Percentiles rank a stretch among this genome's conserved stretches.
These are phyloP conservation scores for Hipparchia semele DNA, from an alignment of 2,888 invertebrate species.

Conservation along the genomic window DNA sequence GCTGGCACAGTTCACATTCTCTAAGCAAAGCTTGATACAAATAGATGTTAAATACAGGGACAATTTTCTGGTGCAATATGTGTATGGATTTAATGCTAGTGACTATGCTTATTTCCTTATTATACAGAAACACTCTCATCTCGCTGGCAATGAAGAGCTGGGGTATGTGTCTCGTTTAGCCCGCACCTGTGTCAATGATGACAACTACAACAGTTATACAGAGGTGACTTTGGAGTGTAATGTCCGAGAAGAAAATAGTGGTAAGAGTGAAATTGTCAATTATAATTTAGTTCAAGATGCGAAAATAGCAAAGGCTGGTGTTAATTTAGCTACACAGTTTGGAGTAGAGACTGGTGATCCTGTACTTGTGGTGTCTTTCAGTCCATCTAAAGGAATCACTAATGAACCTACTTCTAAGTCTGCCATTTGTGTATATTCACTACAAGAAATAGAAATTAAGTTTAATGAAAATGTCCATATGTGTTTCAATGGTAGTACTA, in stretches of 20 bases:
- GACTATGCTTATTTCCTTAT: conserved; percentile 98
- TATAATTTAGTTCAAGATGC: conserved; percentile 98
- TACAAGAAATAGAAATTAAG: conserved; percentile 94
- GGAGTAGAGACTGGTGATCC: conserved; percentile 91
- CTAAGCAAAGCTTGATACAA: conserved; percentile 92
- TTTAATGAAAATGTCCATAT: conserved; percentile 98
- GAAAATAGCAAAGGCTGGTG: conserved; percentile 92
- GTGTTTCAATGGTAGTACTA: conserved; percentile 97
- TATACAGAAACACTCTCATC: conserved; percentile 95
- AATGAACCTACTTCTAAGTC: conserved; percentile 92
- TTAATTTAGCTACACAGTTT: conserved; percentile 91
- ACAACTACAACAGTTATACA: conserved; percentile 97
- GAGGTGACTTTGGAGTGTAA: conserved; percentile 97
- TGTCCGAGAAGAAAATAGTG: conserved; percentile 83
- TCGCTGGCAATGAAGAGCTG: conserved; percentile 93
- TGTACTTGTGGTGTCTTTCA: conserved; percentile 94
- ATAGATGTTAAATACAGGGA: conserved; percentile 97
- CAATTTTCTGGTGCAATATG: conserved; percentile 97
- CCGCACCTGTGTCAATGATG: conserved; percentile 96
- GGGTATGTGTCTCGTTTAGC: conserved; percentile 96
- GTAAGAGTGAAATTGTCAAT: conserved; percentile 80
- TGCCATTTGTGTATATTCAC: conserved; percentile 96
- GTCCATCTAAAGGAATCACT: conserved; percentile 94
- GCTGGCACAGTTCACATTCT: conserved; percentile 92
- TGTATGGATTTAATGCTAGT: conserved; percentile 97